These are phyloP conservation scores for Marmota flaviventris DNA, from an alignment of 2,113 vertebrate species.

Conservation along the genomic window DNA sequence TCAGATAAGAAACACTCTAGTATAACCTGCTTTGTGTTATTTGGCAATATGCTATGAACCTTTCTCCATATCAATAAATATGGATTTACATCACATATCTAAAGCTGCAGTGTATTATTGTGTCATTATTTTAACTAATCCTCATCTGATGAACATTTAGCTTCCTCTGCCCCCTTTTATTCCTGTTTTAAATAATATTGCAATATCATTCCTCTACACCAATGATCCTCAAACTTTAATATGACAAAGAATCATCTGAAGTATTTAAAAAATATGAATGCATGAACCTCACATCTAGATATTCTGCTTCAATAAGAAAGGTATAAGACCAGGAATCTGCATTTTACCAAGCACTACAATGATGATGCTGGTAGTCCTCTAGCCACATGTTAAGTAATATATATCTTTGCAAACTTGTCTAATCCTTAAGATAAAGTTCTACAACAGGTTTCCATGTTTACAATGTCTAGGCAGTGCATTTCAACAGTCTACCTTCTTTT, in stretches of 20 bases:
- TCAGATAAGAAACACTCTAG: neutral
- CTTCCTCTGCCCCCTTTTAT: neutral
- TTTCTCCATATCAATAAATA: neutral
- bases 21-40: neutral
- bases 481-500: neutral
- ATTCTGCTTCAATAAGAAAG: neutral
- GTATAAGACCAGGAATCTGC: neutral
- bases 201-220: neutral
- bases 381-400: neutral
- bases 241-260: neutral
- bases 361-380: neutral
- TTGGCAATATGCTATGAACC: neutral
- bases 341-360: neutral
- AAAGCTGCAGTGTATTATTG: neutral
- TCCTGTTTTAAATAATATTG: slow-evolving; percentile 35
- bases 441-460: neutral
- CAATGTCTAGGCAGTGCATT: neutral
- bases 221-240: neutral
- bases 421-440: slow-evolving; percentile 7
- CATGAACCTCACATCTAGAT: neutral
- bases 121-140: slow-evolving; percentile 8
- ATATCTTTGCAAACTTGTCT: neutral
- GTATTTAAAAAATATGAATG: neutral
- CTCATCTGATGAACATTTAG: neutral
- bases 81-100: neutral